phyloP scores from a whole-genome alignment of 2,797 vertebrate genomes.

The Poecilia gillii region DNA sequence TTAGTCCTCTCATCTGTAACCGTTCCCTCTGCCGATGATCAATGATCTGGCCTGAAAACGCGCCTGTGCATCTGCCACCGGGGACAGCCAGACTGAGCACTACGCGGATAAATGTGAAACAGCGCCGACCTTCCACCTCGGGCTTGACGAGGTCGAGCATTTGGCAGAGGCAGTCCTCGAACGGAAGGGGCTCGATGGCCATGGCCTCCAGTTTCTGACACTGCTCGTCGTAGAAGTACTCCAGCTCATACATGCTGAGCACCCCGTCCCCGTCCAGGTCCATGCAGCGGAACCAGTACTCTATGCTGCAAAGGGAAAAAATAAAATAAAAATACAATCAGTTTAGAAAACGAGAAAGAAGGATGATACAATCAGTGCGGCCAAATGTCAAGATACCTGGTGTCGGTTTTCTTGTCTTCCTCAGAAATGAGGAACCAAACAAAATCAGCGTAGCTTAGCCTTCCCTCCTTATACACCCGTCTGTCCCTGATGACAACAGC shows the following conservation, averaged over 20 bases:
- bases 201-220: slow-evolving; percentile 91
- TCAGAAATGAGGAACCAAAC: slow-evolving; percentile 98
- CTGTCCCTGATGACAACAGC: slow-evolving; percentile 77
- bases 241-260: slow-evolving; percentile 94
- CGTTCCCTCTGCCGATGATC: slow-evolving; percentile 34
- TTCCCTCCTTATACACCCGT: slow-evolving; percentile 85
- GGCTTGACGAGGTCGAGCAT: slow-evolving; percentile 96
- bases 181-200: slow-evolving; percentile 93
- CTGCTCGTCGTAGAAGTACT: slow-evolving; percentile 97
- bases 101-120: slow-evolving; percentile 32
- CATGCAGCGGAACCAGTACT: slow-evolving; percentile 99
- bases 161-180: slow-evolving; percentile 96
- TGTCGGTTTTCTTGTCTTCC: slow-evolving; percentile 94
- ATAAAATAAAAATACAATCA: background rate
- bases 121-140: slow-evolving; percentile 83
- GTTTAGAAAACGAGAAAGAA: background rate
- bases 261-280: slow-evolving; percentile 94
- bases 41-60: slow-evolving; percentile 22
- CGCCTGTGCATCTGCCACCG: background rate
- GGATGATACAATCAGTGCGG: background rate
- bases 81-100: background rate
- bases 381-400: slow-evolving; percentile 80
- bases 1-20: slow-evolving; percentile 39
- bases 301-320: slow-evolving; percentile 81
- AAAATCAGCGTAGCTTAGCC: slow-evolving; percentile 92